Conservation (phyloP, 2,797 vertebrate species). For the Astyanax mexicanus region DNA sequence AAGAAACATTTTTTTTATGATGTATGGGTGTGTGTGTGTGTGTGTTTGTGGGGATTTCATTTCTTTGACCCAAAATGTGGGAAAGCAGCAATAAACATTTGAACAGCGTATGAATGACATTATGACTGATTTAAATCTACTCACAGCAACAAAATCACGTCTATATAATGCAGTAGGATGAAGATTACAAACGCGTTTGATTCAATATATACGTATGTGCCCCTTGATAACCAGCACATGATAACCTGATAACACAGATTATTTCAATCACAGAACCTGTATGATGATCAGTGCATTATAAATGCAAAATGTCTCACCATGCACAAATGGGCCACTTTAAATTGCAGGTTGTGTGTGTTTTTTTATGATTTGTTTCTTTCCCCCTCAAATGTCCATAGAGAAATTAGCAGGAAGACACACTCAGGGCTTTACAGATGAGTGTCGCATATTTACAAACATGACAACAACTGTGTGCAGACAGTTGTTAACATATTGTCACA, state of each 20-base stretch:
- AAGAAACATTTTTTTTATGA: background rate
- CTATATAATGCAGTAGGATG: background rate
- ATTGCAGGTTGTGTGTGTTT: conserved; percentile 23
- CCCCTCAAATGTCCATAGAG: conserved; percentile 28
- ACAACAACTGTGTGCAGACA: conserved; percentile 31
- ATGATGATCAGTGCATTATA: background rate
- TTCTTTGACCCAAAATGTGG: conserved; percentile 29
- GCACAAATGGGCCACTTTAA: conserved; percentile 18
- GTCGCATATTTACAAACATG: conserved; percentile 51
- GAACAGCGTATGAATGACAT: conserved; percentile 10
- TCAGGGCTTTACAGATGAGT: conserved; percentile 54
- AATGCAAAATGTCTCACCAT: conserved; percentile 47
- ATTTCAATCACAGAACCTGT: background rate
- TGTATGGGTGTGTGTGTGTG: background rate
- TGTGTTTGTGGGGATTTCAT: background rate
- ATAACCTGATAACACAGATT: background rate
- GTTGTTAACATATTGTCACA: conserved; percentile 7
- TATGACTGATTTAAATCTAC: conserved; percentile 12
- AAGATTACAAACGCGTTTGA: background rate
- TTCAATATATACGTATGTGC: background rate
- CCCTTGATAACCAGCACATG: background rate
- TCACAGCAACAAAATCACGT: conserved; percentile 33
- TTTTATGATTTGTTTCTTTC: background rate
- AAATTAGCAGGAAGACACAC: conserved; percentile 56
- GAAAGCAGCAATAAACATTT: conserved; percentile 48